Evolutionary conservation across 2,888 invertebrate genomes (phyloP).

Genomic region (Dione juno): DNA sequence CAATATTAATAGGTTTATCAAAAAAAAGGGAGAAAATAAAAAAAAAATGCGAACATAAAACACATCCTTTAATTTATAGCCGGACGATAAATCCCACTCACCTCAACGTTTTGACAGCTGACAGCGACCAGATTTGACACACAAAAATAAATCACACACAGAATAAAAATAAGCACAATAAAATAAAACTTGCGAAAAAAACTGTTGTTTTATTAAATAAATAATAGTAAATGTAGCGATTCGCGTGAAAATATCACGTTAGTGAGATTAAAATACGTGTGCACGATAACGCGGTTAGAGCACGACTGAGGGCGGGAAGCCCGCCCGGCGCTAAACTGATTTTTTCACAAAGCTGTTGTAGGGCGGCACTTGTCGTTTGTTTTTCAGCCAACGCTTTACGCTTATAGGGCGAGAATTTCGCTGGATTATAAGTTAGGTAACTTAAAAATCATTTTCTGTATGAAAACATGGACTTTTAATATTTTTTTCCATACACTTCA

Average conservation of each 20-base stretch:
- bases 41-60: slow-evolving; percentile 25
- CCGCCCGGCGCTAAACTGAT: slow-evolving; percentile 54
- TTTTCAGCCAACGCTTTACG: slow-evolving; percentile 27
- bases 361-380: slow-evolving; percentile 30
- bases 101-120: slow-evolving; percentile 74
- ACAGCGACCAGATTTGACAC: slow-evolving; percentile 64
- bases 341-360: slow-evolving; percentile 41
- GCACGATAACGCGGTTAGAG: slow-evolving; percentile 49
- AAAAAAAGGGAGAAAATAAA: background rate
- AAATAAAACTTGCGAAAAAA: slow-evolving; percentile 17
- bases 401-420: slow-evolving; percentile 20
- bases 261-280: slow-evolving; percentile 48
- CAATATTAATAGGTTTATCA: background rate
- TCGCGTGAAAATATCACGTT: slow-evolving; percentile 12
- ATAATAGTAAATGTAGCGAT: slow-evolving; percentile 17
- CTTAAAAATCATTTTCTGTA: slow-evolving; percentile 16
- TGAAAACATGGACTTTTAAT: background rate
- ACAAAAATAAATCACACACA: slow-evolving; percentile 50
- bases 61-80: slow-evolving; percentile 47
- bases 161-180: slow-evolving; percentile 30
- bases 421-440: slow-evolving; percentile 20
- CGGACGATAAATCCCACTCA: slow-evolving; percentile 56
- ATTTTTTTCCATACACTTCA: background rate
- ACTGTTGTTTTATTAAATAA: slow-evolving; percentile 3
- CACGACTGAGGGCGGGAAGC: slow-evolving; percentile 61